phyloP scores from a whole-genome alignment of 2,797 vertebrate genomes.

The Pithecia hirsuta region DNA sequence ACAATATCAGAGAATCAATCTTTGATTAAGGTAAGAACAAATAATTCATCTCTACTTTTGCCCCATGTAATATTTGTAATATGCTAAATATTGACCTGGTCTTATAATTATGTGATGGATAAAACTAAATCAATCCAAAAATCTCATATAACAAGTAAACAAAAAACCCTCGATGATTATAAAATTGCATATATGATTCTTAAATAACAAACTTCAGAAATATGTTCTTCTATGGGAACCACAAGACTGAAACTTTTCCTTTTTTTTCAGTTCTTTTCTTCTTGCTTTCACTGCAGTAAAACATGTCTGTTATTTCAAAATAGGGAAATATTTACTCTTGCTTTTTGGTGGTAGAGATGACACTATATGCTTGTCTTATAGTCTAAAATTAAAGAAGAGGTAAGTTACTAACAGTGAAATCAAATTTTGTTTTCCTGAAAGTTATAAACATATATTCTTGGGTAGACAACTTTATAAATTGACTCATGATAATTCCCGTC shows the following conservation, averaged over 20 bases:
- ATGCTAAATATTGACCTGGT: neutral
- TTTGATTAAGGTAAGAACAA: neutral
- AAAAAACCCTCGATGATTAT: neutral
- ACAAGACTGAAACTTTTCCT: neutral
- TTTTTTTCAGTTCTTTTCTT: neutral
- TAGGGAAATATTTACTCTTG: neutral
- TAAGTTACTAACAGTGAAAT: neutral
- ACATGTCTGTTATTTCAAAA: neutral
- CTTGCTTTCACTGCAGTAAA: neutral
- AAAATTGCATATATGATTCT: neutral
- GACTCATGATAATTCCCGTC: neutral
- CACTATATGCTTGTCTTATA: neutral
- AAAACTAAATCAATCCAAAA: neutral
- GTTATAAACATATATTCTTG: neutral
- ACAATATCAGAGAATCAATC: neutral
- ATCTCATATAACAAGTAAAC: neutral
- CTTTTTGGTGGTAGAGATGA: neutral
- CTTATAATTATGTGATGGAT: neutral
- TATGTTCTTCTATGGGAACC: neutral
- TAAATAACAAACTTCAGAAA: neutral
- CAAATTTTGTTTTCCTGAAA: neutral
- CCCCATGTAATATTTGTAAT: neutral
- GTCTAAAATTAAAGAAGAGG: neutral
- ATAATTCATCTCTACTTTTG: neutral
- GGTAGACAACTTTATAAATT: neutral